Percentiles rank a stretch among this genome's conserved stretches.
These are phyloP conservation scores for Eupithecia centaureata DNA, from an alignment of 2,888 invertebrate species.

Conservation along the genomic window DNA sequence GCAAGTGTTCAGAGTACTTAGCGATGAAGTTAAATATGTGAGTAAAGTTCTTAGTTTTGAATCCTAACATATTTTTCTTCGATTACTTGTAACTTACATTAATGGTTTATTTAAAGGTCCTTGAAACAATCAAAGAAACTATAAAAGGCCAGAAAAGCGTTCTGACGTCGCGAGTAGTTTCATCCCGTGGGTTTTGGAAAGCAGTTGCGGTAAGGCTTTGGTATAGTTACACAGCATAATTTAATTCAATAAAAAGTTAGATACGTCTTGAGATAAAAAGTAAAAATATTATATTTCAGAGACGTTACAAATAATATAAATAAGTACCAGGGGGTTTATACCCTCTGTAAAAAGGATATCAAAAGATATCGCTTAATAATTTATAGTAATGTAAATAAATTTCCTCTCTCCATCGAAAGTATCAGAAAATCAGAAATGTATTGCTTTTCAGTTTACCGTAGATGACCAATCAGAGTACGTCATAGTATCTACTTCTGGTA, in stretches of 20 bases:
- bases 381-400: neutral
- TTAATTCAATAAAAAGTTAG: neutral
- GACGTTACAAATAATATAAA: no score
- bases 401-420: no score
- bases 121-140: slow-evolving; percentile 23
- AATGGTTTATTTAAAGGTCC: slow-evolving; percentile 27
- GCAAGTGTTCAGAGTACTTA: slow-evolving; percentile 33
- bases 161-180: slow-evolving; percentile 10
- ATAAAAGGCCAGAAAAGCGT: slow-evolving; percentile 24
- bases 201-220: slow-evolving; percentile 14
- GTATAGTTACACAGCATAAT: neutral
- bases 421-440: no score
- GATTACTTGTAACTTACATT: neutral
- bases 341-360: no score
- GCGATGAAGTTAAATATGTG: slow-evolving; percentile 37
- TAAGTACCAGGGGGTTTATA: no score
- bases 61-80: neutral
- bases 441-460: slow-evolving; percentile 39
- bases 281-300: neutral
- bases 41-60: slow-evolving; percentile 11
- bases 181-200: neutral
- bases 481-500: slow-evolving; percentile 35
- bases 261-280: neutral
- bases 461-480: slow-evolving; percentile 39
- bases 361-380: no score